Base-by-base conservation (phyloP, 1,140 invertebrate species). In the Drosophila kanapiae region DNA sequence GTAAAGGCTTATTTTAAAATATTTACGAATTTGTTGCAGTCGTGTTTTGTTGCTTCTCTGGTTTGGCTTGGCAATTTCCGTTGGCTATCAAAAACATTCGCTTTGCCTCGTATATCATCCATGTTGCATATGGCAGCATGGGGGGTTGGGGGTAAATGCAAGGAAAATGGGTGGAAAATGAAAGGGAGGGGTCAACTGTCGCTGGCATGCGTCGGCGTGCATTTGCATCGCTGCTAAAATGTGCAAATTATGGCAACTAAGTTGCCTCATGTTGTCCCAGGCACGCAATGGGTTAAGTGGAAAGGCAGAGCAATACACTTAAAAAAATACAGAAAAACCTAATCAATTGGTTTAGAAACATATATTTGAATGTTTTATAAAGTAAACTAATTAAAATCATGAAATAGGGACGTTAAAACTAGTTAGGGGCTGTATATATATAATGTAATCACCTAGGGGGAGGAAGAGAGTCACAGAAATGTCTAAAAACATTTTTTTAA, bases 241-340 rank as follows among this genome's bases (percentile, higher is more conserved):
- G 80, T 80, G 80, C 80, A 88, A 87, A 87, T 87, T 88, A 87
- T 87, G 84, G 84, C 84, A 87, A 87, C 84, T 87, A 78, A 87
- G 80, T 87, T 88, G 80, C 84, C 40, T 64, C 23, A 83, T 86
- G 83, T 65, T 83, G 83, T 78, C 80, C 48, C 54, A 58, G 65
- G 69, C 81, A 83, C 65, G 81, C 81, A 82, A 49, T 43, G 49
- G 60, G 74, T 51, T 71, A 71, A 72, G 69, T 72, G 69, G 48
- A 43, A 33, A 16, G 23, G 14, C 16, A 29, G 38, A n/a, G 42
- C 13, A 18, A 49, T 23, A 23, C 51, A 54, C 51, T 37, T 23
- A 14, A 51, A 59, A 40, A 14, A n/a, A 27, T 18, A 0, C 0
- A 6, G 6, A 13, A 43, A 29, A 16, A 10, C 7, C 3, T 3